Evolutionary conservation across 1,140 invertebrate species (phyloP), one percentile per base, ranked within the genome.

Genomic region (Pectinophora gossypiella): DNA sequence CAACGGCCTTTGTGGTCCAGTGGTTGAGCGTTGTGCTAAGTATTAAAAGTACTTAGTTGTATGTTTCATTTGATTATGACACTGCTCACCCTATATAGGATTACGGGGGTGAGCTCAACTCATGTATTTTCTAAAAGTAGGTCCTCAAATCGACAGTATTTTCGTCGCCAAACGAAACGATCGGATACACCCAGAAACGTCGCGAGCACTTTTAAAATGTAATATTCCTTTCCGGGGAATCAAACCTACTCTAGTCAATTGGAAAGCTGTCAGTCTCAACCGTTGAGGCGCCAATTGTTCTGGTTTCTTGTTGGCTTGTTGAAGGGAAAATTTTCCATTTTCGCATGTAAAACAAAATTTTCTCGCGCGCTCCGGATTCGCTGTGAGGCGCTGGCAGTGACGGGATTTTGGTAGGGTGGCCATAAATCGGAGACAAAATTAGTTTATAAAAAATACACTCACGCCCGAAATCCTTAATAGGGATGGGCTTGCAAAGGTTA

Each of bases 311-410:
- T 59, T 60, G 64, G 61, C 50, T 64, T 59, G 59, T 64, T 44
- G 59, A 64, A 66, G 72, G 65, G 59, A 64, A 73, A 75, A 71
- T 76, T 79, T 76, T 71, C 79, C 70, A 80, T 85, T 81, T 80
- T 73, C 65, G 62, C 76, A 70, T 85, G 78, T 85, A 77, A 74
- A 85, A 85, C 78, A 80, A 81, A 85, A 85, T 77, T 80, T 75
- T 64, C 68, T 62, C 72, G 72, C 72, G 66, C 75, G 70, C 75
- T 68, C 70, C 61, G 67, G 70, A 74, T 74, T 73, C 64, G 63
- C 62, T 67, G 67, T 54, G 62, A 70, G 63, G 57, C 55, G 62
- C 70, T 78, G 63, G 61, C 59, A 58, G 62, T 76, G 78, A 81
- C 77, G 76, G 81, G 68, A 75, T 73, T 80, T 69, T 20, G 47